Conservation (phyloP, 2,797 vertebrate genomes). For the Lateolabrax maculatus region DNA sequence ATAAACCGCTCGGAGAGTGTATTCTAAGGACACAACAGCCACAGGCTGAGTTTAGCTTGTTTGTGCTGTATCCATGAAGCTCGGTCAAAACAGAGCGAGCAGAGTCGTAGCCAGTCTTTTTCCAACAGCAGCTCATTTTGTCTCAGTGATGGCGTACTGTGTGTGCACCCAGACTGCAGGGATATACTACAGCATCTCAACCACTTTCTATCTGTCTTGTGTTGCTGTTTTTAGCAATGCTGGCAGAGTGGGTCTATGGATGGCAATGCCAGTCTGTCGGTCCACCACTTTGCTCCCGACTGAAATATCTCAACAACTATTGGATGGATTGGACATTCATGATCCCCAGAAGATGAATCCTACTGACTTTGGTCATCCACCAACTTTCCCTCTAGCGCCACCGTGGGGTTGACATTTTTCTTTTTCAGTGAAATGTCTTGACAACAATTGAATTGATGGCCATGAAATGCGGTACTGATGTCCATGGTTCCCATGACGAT, state of each 20-base stretch:
- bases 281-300: neutral
- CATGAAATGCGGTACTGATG: too few species aligned
- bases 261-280: neutral
- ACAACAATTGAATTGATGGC: neutral
- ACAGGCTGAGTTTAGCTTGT: conserved; percentile 38
- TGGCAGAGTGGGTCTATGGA: neutral
- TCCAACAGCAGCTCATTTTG: conserved; percentile 27
- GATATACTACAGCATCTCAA: conserved; percentile 6
- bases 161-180: conserved; percentile 3
- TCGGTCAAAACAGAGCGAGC: conserved; percentile 40
- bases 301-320: neutral
- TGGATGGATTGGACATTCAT: neutral
- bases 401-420: neutral
- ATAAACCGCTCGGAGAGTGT: conserved; percentile 59
- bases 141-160: conserved; percentile 15
- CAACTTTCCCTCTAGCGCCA: neutral
- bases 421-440: neutral
- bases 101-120: conserved; percentile 25
- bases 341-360: neutral
- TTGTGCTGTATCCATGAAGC: conserved; percentile 29
- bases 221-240: conserved; percentile 1
- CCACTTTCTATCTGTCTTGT: conserved; percentile 10
- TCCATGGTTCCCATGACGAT: neutral
- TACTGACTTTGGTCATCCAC: too few species aligned
- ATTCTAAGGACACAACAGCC: conserved; percentile 61